phyloP scores from a whole-genome alignment of 2,888 invertebrate genomes.

The Sabellastarte sp. region DNA sequence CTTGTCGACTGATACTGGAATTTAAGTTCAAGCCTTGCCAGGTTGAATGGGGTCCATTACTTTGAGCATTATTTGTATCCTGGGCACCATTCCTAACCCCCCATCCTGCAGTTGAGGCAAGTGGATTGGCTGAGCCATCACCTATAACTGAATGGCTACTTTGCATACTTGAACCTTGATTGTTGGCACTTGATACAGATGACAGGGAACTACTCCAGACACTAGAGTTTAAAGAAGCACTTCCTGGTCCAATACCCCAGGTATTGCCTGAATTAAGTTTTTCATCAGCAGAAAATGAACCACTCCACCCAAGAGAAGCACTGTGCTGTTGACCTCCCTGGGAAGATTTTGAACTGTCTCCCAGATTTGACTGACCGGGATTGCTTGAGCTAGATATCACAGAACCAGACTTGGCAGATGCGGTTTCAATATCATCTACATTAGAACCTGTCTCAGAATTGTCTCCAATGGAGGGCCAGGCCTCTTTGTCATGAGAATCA shows the following conservation, averaged over 20 bases:
- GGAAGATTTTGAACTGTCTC: neutral
- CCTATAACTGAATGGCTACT: too few species aligned
- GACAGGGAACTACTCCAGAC: too few species aligned
- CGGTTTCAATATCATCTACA: neutral
- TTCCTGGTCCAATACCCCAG: neutral
- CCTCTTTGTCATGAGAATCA: constrained; percentile 4
- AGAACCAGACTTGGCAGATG: neutral
- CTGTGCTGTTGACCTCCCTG: neutral
- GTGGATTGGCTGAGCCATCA: too few species aligned
- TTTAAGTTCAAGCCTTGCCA: neutral
- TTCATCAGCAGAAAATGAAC: neutral
- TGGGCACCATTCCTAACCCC: neutral
- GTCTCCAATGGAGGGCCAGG: neutral
- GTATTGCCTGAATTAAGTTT: neutral
- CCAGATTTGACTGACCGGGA: neutral
- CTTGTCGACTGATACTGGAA: neutral
- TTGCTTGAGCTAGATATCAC: constrained; percentile 7
- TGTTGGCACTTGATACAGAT: neutral
- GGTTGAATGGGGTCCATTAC: neutral
- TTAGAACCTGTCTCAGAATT: constrained; percentile 1
- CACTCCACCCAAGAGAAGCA: neutral
- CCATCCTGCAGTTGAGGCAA: neutral
- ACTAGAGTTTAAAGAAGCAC: neutral
- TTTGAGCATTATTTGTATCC: neutral
- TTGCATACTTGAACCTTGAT: neutral